A percentile compares a stretch with the other conserved stretches of the same genome.
phyloP scores from a whole-genome alignment of 1,140 invertebrate genomes.

The Drosophila melanica region DNA sequence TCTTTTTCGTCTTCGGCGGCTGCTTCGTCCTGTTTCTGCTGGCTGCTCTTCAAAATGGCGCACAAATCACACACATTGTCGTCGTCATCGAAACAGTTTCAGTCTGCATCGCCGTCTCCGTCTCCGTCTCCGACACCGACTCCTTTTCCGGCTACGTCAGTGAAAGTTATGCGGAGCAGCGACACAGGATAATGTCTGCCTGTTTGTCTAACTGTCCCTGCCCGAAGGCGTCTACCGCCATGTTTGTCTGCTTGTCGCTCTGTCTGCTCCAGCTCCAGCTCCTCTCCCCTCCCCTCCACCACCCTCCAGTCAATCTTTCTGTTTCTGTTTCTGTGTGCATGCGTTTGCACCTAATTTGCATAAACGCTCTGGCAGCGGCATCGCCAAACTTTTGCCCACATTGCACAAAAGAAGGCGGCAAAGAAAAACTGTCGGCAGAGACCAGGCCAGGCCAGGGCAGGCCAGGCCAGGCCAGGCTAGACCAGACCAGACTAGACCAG shows the following conservation, averaged over 20 bases:
- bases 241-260: slow-evolving; percentile 40
- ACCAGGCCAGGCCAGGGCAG: background rate
- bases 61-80: slow-evolving; percentile 59
- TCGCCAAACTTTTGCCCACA: slow-evolving; percentile 76
- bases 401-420: slow-evolving; percentile 67
- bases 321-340: slow-evolving; percentile 56
- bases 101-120: slow-evolving; percentile 17
- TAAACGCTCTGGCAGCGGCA: slow-evolving; percentile 75
- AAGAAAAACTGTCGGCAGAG: slow-evolving; percentile 48
- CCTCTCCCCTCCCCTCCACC: background rate
- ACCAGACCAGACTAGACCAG: background rate
- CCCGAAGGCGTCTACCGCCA: slow-evolving; percentile 46
- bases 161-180: slow-evolving; percentile 66
- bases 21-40: slow-evolving; percentile 10
- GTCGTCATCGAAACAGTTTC: slow-evolving; percentile 39
- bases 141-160: slow-evolving; percentile 37
- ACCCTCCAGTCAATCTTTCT: slow-evolving; percentile 11
- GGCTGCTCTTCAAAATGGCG: slow-evolving; percentile 28
- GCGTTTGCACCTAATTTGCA: slow-evolving; percentile 81
- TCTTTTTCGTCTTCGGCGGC: background rate
- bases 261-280: background rate
- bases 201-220: slow-evolving; percentile 59
- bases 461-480: background rate
- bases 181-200: slow-evolving; percentile 74
- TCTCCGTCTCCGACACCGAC: background rate